Conservation (phyloP, 2,888 invertebrate genomes). For the Cylloceria caligata region DNA sequence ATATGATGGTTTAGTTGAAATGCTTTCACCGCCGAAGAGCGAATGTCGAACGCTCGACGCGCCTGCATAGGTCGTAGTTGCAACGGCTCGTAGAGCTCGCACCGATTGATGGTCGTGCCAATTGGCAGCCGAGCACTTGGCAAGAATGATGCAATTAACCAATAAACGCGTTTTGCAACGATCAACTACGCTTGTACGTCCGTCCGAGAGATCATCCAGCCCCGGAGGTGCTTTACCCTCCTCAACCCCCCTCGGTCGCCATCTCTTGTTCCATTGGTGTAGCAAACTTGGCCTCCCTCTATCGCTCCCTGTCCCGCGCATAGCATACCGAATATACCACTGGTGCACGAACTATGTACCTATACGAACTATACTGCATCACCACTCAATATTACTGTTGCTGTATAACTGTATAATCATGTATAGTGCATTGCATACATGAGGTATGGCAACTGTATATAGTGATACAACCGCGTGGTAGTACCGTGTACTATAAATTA, state of each 20-base stretch:
- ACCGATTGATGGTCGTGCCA: conserved; percentile 79
- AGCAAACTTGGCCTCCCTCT: conserved; percentile 9
- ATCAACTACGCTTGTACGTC: conserved; percentile 64
- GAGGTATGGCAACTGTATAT: conserved; percentile 6
- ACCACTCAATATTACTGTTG: conserved; percentile 31
- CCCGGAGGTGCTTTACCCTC: conserved; percentile 47
- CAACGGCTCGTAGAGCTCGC: conserved; percentile 75
- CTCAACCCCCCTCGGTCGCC: not conserved
- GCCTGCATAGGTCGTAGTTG: conserved; percentile 40
- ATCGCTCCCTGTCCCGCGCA: conserved; percentile 7
- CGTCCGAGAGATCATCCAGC: conserved; percentile 41
- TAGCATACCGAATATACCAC: conserved; percentile 13
- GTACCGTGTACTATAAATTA: conserved; percentile 45
- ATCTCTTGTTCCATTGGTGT: conserved; percentile 16
- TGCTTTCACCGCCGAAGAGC: conserved; percentile 75
- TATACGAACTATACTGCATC: too few relatives aligned
- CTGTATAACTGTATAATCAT: not conserved
- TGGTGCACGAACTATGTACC: conserved; percentile 1
- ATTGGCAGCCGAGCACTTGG: conserved; percentile 78
- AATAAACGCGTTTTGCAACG: conserved; percentile 80
- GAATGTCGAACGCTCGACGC: conserved; percentile 63
- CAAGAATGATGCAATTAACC: conserved; percentile 83
- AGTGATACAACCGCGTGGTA: not conserved
- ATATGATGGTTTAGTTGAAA: conserved; percentile 62
- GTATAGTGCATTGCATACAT: conserved; percentile 16